Conservation (phyloP, 2,797 vertebrate genomes). For the Sebastes oblongus region DNA sequence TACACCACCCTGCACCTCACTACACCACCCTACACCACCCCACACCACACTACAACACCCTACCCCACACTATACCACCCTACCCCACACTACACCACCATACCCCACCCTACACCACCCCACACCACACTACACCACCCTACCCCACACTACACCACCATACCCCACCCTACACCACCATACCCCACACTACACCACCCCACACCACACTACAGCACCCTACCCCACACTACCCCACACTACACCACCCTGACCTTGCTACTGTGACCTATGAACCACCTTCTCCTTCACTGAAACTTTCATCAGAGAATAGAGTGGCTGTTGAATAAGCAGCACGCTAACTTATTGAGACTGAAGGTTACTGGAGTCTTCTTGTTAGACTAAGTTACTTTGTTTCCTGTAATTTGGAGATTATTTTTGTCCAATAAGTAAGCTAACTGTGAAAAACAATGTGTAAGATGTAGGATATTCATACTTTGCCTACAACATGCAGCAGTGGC, state of each 20-base stretch:
- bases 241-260: background rate
- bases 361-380: background rate
- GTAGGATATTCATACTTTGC: background rate
- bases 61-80: accelerated
- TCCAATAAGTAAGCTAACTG: background rate
- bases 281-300: background rate
- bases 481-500: background rate
- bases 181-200: too few species aligned
- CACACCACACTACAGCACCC: too few species aligned
- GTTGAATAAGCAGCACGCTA: background rate
- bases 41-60: too few species aligned
- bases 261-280: background rate
- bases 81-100: too few species aligned
- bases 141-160: too few species aligned
- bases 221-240: too few species aligned
- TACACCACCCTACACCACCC: background rate
- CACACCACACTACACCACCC: accelerated
- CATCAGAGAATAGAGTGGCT: background rate
- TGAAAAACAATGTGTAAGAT: background rate
- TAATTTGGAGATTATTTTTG: background rate
- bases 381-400: background rate
- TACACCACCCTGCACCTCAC: accelerated
- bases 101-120: accelerated
- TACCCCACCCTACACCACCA: too few species aligned
- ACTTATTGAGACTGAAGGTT: background rate